Percentiles rank a stretch among this genome's conserved stretches.
phyloP scores from a whole-genome alignment of 2,888 invertebrate species.

The Galeopsomyia nigrocyanea region DNA sequence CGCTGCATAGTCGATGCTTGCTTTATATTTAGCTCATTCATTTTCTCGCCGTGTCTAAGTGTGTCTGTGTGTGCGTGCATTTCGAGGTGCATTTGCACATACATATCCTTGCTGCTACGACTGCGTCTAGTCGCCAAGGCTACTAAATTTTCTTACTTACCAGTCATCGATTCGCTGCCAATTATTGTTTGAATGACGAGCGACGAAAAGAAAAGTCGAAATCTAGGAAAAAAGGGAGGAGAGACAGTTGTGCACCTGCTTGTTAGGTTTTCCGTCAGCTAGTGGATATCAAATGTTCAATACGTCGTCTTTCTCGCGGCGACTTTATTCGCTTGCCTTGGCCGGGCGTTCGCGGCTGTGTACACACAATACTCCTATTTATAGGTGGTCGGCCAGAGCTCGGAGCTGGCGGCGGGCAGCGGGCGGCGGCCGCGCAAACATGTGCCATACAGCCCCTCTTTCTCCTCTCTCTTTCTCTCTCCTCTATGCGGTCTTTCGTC shows the following conservation, averaged over 20 bases:
- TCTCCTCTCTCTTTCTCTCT: constrained; percentile 7
- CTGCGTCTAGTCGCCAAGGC: no score
- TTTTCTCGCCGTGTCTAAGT: constrained; percentile 8
- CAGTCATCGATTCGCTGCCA: no score
- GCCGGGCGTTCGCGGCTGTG: not conserved
- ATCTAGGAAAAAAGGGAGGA: not conserved
- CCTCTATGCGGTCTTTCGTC: not conserved
- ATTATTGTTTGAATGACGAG: no score
- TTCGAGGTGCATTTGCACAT: not conserved
- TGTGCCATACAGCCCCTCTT: not conserved
- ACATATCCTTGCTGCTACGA: no score
- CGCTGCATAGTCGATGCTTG: constrained; percentile 2
- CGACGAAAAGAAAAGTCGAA: no score
- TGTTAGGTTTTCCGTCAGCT: not conserved
- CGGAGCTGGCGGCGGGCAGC: no score
- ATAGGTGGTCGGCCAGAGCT: constrained; percentile 25
- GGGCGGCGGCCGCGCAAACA: constrained; percentile 1
- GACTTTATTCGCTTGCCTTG: no score
- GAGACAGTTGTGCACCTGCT: not conserved
- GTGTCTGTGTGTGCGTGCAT: not conserved
- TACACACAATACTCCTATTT: constrained; percentile 34
- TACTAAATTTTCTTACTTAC: no score
- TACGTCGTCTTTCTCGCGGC: no score
- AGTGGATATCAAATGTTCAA: no score
- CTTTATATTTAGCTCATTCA: constrained; percentile 29